A percentile compares a stretch with the other conserved stretches of the same genome.
phyloP scores from a whole-genome alignment of 2,888 invertebrate genomes.

The Drosophila atroscutellata region DNA sequence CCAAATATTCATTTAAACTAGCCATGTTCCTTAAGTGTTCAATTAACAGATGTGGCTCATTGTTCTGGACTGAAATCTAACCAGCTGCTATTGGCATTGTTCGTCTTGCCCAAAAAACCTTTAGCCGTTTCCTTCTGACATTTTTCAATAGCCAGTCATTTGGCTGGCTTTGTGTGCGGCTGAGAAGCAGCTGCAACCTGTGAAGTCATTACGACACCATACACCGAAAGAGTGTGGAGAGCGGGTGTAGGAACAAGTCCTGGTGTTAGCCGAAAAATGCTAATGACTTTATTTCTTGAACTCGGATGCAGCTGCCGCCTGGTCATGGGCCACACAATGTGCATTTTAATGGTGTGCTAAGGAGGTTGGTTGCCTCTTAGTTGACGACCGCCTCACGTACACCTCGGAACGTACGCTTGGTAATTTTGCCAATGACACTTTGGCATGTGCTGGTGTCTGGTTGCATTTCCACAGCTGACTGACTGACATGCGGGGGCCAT shows the following conservation, averaged over 20 bases:
- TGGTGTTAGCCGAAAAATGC: conserved; percentile 71
- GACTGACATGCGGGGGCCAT: conserved; percentile 55
- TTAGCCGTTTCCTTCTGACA: conserved; percentile 64
- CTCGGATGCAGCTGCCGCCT: conserved; percentile 50
- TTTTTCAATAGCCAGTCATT: conserved; percentile 63
- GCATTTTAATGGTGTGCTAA: conserved; percentile 76
- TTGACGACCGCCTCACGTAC: conserved; percentile 38
- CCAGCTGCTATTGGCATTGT: conserved; percentile 49
- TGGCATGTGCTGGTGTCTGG: conserved; percentile 44
- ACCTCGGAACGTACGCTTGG: conserved; percentile 38
- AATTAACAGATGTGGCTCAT: not conserved
- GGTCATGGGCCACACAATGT: conserved; percentile 62
- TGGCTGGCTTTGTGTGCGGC: conserved; percentile 31
- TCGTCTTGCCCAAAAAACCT: conserved; percentile 21
- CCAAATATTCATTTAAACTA: not conserved
- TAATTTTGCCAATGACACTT: conserved; percentile 66
- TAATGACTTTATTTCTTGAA: conserved; percentile 76
- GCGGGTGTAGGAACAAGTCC: not conserved
- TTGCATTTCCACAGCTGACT: conserved; percentile 48
- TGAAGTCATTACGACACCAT: conserved; percentile 43
- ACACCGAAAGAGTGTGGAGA: not conserved
- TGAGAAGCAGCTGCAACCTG: conserved; percentile 30
- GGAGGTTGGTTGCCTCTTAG: conserved; percentile 27
- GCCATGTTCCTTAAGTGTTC: no score
- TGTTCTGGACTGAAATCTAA: conserved; percentile 15